phyloP scores from a whole-genome alignment of 2,113 vertebrate species.

The Rhinolophus ferrumequinum region DNA sequence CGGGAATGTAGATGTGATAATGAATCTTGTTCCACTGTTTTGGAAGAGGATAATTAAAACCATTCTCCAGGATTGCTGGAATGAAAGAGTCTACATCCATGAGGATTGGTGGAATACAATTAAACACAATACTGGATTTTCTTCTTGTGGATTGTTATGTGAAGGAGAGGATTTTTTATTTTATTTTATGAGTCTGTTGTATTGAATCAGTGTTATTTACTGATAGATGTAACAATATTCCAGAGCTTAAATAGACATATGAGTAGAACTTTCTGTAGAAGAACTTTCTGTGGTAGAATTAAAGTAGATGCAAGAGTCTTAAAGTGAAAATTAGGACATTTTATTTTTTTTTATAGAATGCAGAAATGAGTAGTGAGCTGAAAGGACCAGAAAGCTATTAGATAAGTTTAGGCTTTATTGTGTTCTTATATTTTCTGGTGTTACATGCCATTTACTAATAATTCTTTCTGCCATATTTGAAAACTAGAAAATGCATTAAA shows the following conservation, averaged over 20 bases:
- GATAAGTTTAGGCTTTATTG: neutral
- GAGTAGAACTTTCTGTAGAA: neutral
- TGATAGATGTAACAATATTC: neutral
- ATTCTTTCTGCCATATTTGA: neutral
- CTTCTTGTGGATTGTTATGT: neutral
- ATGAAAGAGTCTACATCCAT: neutral
- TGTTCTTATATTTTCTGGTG: neutral
- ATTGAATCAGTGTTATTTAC: neutral
- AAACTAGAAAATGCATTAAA: neutral
- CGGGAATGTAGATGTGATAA: neutral
- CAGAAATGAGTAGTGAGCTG: neutral
- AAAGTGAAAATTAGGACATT: neutral
- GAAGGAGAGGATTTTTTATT: neutral
- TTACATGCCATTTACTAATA: neutral
- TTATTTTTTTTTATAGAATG: neutral
- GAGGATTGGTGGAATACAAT: neutral
- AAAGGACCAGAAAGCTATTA: neutral
- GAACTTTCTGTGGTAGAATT: neutral
- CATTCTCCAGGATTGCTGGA: neutral
- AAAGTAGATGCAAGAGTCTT: neutral
- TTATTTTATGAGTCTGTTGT: neutral
- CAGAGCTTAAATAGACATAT: neutral
- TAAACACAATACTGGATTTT: neutral
- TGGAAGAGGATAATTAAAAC: neutral
- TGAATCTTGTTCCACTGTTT: neutral